These are phyloP conservation scores for Chloroclysta siterata DNA, from an alignment of 2,888 invertebrate species.

Conservation along the genomic window DNA sequence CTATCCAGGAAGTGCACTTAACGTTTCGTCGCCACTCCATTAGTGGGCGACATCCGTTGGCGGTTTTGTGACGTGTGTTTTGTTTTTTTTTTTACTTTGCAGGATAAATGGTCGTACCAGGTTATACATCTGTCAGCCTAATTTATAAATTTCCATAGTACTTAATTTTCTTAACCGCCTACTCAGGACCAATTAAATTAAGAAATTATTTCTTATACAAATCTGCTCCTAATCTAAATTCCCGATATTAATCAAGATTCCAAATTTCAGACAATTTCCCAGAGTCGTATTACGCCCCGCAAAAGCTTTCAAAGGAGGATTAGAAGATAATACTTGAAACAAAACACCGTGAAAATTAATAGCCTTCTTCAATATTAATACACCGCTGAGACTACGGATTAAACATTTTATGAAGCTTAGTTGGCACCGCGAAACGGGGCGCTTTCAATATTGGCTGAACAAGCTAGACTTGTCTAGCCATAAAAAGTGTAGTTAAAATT, in stretches of 20 bases:
- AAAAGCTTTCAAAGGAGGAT: slow-evolving; percentile 52
- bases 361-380: slow-evolving; percentile 78
- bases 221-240: slow-evolving; percentile 31
- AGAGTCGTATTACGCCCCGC: slow-evolving; percentile 44
- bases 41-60: slow-evolving; percentile 59
- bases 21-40: slow-evolving; percentile 64
- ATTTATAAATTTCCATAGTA: slow-evolving; percentile 35
- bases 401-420: slow-evolving; percentile 21
- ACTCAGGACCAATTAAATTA: background rate
- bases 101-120: slow-evolving; percentile 25
- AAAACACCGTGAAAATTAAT: slow-evolving; percentile 63
- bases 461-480: slow-evolving; percentile 6
- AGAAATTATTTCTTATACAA: background rate
- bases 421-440: background rate
- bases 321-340: slow-evolving; percentile 63
- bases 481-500: slow-evolving; percentile 1
- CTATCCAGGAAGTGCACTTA: slow-evolving; percentile 53
- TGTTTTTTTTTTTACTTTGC: slow-evolving; percentile 34
- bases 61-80: slow-evolving; percentile 52
- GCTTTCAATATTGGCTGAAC: slow-evolving; percentile 12
- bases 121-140: slow-evolving; percentile 27
- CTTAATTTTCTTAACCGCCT: background rate
- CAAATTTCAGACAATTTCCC: slow-evolving; percentile 57
- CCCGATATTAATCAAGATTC: slow-evolving; percentile 48
- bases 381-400: slow-evolving; percentile 53